phyloP scores from a whole-genome alignment of 2,888 invertebrate species.

The Plemyria rubiginata region DNA sequence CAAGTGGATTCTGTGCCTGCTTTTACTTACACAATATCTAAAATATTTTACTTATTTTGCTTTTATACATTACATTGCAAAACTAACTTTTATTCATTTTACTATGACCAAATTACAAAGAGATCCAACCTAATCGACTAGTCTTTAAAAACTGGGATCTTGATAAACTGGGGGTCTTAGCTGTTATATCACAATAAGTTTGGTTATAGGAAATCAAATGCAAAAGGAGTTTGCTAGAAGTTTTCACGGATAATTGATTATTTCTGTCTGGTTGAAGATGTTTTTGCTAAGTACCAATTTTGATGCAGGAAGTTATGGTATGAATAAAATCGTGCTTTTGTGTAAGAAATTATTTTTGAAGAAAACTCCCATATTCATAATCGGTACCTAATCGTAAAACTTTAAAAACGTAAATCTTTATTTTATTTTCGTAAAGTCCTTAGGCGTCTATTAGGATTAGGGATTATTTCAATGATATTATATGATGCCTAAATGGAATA shows the following conservation, averaged over 20 bases:
- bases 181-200: conserved; percentile 29
- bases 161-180: conserved; percentile 12
- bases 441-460: too few species aligned
- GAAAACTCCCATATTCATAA: neutral
- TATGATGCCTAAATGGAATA: too few species aligned
- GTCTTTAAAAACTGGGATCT: conserved; percentile 12
- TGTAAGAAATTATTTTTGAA: neutral
- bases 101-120: conserved; percentile 18
- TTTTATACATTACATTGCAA: conserved; percentile 29
- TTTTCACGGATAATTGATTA: conserved; percentile 42
- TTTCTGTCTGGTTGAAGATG: conserved; percentile 27
- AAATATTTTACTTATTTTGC: conserved; percentile 63
- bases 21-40: conserved; percentile 65
- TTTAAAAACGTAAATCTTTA: too few species aligned
- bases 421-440: too few species aligned
- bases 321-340: neutral
- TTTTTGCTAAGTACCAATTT: conserved; percentile 19
- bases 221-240: conserved; percentile 25
- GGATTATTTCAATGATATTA: too few species aligned
- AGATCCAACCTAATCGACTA: conserved; percentile 1
- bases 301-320: conserved; percentile 24
- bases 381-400: too few species aligned
- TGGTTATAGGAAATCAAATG: conserved; percentile 30
- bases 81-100: conserved; percentile 15
- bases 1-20: conserved; percentile 57